Conservation (phyloP, 2,797 vertebrate species). For the Echiichthys vipera region DNA sequence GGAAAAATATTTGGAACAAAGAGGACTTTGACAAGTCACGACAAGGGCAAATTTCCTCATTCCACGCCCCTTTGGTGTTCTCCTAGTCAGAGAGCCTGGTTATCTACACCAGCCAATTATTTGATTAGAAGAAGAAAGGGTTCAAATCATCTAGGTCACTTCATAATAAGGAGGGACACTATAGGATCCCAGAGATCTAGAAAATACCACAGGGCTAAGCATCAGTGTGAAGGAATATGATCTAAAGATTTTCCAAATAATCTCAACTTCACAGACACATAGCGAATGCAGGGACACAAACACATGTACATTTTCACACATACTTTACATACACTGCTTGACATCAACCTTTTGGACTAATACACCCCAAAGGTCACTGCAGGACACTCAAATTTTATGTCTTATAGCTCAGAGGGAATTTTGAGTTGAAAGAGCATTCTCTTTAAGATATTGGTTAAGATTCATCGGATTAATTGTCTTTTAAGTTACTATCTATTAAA, state of each 20-base stretch:
- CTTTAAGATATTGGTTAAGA: conserved; percentile 1
- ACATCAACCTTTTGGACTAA: background rate
- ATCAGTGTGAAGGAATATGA: conserved; percentile 68
- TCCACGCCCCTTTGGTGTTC: conserved; percentile 60
- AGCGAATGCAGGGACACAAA: background rate
- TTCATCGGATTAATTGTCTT: no score
- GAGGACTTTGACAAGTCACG: conserved; percentile 68
- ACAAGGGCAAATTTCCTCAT: conserved; percentile 73
- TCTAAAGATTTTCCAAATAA: conserved; percentile 58
- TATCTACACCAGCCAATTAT: conserved; percentile 84
- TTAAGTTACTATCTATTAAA: no score
- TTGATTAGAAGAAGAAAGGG: conserved; percentile 82
- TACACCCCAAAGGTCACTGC: background rate
- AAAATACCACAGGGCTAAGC: conserved; percentile 73
- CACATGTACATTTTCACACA: background rate
- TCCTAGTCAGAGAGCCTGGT: conserved; percentile 61
- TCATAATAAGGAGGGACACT: conserved; percentile 75
- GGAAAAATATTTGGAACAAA: conserved; percentile 54
- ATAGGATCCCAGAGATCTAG: conserved; percentile 69
- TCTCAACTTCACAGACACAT: conserved; percentile 31
- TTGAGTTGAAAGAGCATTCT: background rate
- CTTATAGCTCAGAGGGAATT: background rate
- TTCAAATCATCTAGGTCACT: conserved; percentile 78
- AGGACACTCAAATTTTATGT: background rate
- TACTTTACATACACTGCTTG: background rate